phyloP scores from a whole-genome alignment of 2,113 vertebrate genomes.

The Urocitellus parryii region DNA sequence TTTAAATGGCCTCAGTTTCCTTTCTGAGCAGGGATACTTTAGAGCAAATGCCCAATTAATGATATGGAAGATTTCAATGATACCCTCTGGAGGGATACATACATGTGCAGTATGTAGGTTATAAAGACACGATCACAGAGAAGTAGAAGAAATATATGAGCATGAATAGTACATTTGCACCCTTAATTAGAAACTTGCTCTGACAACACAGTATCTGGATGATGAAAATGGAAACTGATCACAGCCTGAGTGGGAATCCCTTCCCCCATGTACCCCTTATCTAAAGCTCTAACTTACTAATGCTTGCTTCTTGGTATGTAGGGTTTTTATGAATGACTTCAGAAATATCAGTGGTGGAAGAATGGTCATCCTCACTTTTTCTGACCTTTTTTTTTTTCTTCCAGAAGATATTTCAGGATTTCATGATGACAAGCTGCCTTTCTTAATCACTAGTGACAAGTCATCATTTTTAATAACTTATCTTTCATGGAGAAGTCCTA shows the following conservation, averaged over 20 bases:
- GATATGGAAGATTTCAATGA: not conserved
- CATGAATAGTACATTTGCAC: not conserved
- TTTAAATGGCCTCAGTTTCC: slow-evolving; percentile 42
- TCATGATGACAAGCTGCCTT: not conserved
- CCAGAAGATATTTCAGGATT: slow-evolving; percentile 43
- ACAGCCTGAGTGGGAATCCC: slow-evolving; percentile 13
- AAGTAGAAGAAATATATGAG: slow-evolving; percentile 55
- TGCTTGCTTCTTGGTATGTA: slow-evolving; percentile 31
- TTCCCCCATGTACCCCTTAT: not conserved
- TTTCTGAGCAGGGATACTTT: slow-evolving; percentile 44
- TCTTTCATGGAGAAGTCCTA: slow-evolving; percentile 20
- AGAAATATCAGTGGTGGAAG: slow-evolving; percentile 13
- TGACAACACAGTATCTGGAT: slow-evolving; percentile 26
- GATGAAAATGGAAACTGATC: slow-evolving; percentile 41
- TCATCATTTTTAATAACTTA: not conserved
- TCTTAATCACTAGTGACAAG: not conserved
- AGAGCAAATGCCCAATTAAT: slow-evolving; percentile 61
- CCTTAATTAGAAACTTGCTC: slow-evolving; percentile 51
- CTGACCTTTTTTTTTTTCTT: not conserved
- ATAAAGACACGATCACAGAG: slow-evolving; percentile 52
- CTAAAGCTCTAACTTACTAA: not conserved
- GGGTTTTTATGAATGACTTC: not conserved
- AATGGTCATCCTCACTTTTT: not conserved
- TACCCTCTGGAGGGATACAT: slow-evolving; percentile 27
- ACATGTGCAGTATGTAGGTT: slow-evolving; percentile 7